These are phyloP conservation scores for Microcebus griseorufus DNA, from an alignment of 2,113 vertebrate genomes.

Conservation along the genomic window DNA sequence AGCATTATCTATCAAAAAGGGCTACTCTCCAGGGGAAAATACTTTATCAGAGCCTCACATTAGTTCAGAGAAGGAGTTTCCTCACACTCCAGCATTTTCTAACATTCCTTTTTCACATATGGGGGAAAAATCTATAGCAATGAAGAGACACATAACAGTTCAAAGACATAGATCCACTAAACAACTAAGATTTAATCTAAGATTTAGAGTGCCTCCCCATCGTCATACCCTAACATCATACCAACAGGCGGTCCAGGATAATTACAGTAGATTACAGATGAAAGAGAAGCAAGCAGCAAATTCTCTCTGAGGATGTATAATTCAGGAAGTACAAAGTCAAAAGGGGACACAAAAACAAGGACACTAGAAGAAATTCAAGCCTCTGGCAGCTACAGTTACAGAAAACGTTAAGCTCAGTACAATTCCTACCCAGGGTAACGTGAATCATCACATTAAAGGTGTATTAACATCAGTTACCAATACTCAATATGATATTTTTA, in stretches of 20 bases:
- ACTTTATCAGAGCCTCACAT: not conserved
- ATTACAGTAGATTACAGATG: not conserved
- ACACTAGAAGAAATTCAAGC: not conserved
- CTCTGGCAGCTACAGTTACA: not conserved
- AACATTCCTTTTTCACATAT: not conserved
- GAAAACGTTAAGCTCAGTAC: not conserved
- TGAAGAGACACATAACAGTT: not conserved
- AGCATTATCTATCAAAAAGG: not conserved
- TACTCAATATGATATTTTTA: not conserved
- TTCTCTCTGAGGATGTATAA: not conserved
- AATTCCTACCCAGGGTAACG: not conserved
- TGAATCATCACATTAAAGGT: not conserved
- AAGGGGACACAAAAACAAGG: not conserved
- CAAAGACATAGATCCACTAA: not conserved
- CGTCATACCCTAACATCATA: too few species aligned
- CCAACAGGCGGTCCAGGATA: not conserved
- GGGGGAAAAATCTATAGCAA: too few species aligned
- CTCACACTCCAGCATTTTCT: not conserved
- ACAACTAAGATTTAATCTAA: not conserved
- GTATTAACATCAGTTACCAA: not conserved
- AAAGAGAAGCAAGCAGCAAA: not conserved
- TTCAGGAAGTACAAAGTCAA: not conserved
- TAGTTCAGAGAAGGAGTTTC: not conserved
- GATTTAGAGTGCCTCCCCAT: not conserved
- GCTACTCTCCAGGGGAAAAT: not conserved